Base-by-base conservation (phyloP, 2,888 invertebrate species). In the Phragmatobia fuliginosa region DNA sequence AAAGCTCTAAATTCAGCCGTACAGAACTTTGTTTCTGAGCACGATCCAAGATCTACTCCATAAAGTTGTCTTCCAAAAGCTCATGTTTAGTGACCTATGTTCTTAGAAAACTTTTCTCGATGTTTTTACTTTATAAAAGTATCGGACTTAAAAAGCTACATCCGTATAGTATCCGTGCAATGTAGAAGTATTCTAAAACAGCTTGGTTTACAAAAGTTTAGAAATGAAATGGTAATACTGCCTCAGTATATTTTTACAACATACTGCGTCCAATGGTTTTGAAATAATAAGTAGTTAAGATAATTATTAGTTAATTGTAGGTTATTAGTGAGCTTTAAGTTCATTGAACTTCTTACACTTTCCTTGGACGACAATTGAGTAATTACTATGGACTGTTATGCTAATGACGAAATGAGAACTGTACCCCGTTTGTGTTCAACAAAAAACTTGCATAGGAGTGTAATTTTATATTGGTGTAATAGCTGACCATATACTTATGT, bases 71-170 rank as follows among this genome's bases (percentile, higher is more conserved):
- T 70, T 73, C 62, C 61, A 36, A 41, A 56, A 74, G 67, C 68
- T 82, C 62, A 71, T 73, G 82, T 79, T 71, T 73, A 74, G 62
- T 68, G 49, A 70, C 61, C 68, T 65, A n/a, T 10, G 25, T 56
- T 72, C 62, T 74, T 77, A 62, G 60, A 69, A 60, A 36, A 59
- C 68, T 68, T 68, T 65, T 78, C 76, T 82, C 71, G 14, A 56
- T 25, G 72, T 73, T 60, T 60, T 21, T 63, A 70, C 31, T 73
- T 69, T 72, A 62, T 71, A 67, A 74, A 62, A 62, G 66, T 61
- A 56, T 69, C 31, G 33, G 61, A 74, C 72, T 66, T 67, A 69
- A 68, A 71, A 70, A 59, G 52, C 6, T 21, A 38, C 36, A 25
- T n/a, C 21, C 11, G 25, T 2, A 41, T 67, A 49, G 62, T 59